phyloP scores from a whole-genome alignment of 2,888 invertebrate genomes.

The Tridacna gigas region DNA sequence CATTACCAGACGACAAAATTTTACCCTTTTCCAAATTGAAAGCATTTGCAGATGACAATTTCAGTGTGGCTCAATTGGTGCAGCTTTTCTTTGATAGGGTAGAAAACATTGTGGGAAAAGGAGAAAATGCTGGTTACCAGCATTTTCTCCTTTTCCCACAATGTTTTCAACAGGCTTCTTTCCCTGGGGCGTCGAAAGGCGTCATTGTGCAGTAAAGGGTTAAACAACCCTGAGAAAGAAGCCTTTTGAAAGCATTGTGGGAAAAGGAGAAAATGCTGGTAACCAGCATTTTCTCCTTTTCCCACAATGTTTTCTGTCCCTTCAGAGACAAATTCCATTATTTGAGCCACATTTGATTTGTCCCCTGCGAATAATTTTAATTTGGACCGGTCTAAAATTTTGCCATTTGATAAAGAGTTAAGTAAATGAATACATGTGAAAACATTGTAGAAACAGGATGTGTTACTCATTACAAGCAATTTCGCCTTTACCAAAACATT shows the following conservation, averaged over 20 bases:
- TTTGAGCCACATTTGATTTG: background rate
- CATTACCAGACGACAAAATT: too few species aligned
- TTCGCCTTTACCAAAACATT: too few species aligned
- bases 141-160: background rate
- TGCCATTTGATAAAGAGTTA: background rate
- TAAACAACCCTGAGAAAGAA: too few species aligned
- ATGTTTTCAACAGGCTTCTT: background rate
- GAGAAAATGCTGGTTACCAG: background rate
- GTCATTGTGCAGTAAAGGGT: too few species aligned
- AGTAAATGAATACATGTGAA: background rate
- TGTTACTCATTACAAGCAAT: background rate
- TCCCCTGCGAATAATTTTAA: background rate
- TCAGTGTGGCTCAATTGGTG: too few species aligned
- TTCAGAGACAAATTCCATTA: background rate
- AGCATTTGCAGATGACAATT: background rate
- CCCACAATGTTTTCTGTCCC: background rate
- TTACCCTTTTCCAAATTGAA: too few species aligned
- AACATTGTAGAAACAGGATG: background rate
- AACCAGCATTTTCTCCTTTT: background rate
- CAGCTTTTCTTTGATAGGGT: too few species aligned
- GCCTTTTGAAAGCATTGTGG: background rate
- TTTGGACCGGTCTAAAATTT: too few species aligned
- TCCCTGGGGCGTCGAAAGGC: too few species aligned
- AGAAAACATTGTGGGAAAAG: background rate
- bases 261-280: background rate